Percentiles rank a stretch among this genome's conserved stretches.
Conservation (phyloP, 2,113 vertebrate genomes). For the Fregetta grallaria region DNA sequence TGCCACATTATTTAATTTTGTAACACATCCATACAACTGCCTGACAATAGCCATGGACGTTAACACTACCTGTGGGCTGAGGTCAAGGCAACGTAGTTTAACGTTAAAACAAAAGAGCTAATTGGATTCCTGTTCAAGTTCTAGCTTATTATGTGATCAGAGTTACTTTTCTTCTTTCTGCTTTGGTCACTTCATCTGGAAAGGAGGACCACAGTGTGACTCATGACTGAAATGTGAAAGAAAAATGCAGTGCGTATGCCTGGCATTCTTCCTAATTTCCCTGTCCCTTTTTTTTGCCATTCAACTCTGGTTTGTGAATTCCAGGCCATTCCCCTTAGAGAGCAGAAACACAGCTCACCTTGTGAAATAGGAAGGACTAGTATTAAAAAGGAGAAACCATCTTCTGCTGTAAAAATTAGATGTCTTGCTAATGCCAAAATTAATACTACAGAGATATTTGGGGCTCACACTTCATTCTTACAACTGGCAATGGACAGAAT, state of each 20-base stretch:
- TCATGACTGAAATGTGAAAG: background rate
- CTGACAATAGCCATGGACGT: conserved; percentile 56
- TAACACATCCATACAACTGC: conserved; percentile 51
- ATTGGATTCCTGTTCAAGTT: conserved; percentile 59
- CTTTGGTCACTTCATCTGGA: background rate
- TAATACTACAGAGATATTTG: background rate
- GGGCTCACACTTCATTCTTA: background rate
- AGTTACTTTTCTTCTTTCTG: conserved; percentile 6
- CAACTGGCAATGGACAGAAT: background rate
- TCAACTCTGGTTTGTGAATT: background rate
- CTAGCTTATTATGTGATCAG: conserved; percentile 4
- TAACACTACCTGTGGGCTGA: conserved; percentile 51
- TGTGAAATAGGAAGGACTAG: background rate
- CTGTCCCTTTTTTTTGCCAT: background rate
- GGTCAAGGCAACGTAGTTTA: conserved; percentile 47
- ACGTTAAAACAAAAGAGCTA: conserved; percentile 56
- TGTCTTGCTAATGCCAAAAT: background rate
- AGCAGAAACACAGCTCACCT: background rate
- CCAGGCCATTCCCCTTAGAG: background rate
- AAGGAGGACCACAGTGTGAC: background rate
- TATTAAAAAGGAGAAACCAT: background rate
- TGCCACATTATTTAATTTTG: conserved; percentile 67
- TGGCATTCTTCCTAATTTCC: background rate
- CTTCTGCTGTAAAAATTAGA: background rate
- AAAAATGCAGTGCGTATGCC: background rate